Percentiles rank a stretch among this genome's conserved stretches.
Conservation (phyloP, 1,140 invertebrate species). For the Drosophila nigromelanica region DNA sequence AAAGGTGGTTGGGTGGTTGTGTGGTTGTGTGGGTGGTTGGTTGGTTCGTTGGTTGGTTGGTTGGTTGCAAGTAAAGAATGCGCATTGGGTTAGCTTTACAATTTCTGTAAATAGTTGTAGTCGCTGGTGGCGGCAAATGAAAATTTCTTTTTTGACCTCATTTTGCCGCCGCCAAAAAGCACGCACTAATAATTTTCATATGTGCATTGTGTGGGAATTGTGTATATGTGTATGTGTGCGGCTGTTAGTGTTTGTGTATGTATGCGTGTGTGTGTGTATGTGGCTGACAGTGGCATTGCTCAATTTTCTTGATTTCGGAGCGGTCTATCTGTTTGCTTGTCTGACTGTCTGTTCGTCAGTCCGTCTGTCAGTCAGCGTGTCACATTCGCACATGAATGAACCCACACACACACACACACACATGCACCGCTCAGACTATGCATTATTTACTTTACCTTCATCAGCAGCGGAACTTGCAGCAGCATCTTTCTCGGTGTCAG, state of each 20-base stretch:
- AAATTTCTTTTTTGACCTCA: constrained; percentile 69
- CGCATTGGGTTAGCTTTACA: constrained; percentile 45
- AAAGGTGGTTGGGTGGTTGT: background rate
- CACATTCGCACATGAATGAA: constrained; percentile 67
- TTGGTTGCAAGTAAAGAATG: constrained; percentile 19
- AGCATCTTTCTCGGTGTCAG: constrained; percentile 54
- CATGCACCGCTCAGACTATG: constrained; percentile 37
- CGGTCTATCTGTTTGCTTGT: constrained; percentile 60
- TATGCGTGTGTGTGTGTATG: constrained; percentile 29
- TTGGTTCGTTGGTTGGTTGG: background rate
- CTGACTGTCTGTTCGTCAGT: constrained; percentile 27
- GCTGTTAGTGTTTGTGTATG: constrained; percentile 33
- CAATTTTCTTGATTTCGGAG: constrained; percentile 76
- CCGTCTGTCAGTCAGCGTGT: constrained; percentile 48
- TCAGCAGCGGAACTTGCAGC: constrained; percentile 67
- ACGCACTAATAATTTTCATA: constrained; percentile 81
- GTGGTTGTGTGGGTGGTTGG: background rate
- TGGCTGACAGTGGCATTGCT: constrained; percentile 66
- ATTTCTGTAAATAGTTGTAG: constrained; percentile 69
- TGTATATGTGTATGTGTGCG: constrained; percentile 27
- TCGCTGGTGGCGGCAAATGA: constrained; percentile 44
- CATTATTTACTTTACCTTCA: constrained; percentile 82
- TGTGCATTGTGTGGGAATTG: constrained; percentile 59
- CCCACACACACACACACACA: constrained; percentile 32
- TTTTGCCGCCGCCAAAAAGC: constrained; percentile 58